Percentiles rank a stretch among this genome's conserved stretches.
phyloP scores from a whole-genome alignment of 1,140 invertebrate genomes.

The Sarcophaga peregrina region DNA sequence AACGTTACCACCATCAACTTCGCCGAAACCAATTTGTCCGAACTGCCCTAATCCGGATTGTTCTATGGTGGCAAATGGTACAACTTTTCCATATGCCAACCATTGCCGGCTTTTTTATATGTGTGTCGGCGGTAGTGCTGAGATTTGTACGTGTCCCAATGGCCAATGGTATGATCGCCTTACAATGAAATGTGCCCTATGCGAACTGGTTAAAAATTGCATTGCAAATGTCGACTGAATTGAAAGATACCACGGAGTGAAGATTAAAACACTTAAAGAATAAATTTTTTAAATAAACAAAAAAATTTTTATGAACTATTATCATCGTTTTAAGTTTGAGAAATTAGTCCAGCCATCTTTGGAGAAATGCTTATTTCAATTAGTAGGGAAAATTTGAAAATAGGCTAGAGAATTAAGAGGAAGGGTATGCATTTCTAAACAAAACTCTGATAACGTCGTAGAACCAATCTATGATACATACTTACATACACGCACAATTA shows the following conservation, averaged over 20 bases:
- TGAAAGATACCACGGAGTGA: background rate
- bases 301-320: no score
- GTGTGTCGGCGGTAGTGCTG: background rate
- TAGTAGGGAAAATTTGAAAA: no score
- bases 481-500: no score
- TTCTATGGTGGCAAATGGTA: background rate
- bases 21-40: background rate
- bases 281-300: no score
- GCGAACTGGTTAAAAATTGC: constrained; percentile 5
- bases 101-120: constrained; percentile 6
- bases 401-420: no score
- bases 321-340: no score
- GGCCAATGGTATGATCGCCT: constrained; percentile 13
- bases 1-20: background rate
- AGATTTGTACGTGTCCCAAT: background rate
- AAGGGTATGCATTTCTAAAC: no score
- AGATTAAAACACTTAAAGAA: no score
- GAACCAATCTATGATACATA: no score
- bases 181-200: background rate
- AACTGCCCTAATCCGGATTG: background rate
- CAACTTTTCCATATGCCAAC: constrained; percentile 15
- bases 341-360: no score
- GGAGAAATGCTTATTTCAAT: no score
- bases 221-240: background rate
- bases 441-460: no score